Percentiles rank a stretch among this genome's conserved stretches.
phyloP scores from a whole-genome alignment of 2,888 invertebrate genomes.

The Muschampia plurimacula region DNA sequence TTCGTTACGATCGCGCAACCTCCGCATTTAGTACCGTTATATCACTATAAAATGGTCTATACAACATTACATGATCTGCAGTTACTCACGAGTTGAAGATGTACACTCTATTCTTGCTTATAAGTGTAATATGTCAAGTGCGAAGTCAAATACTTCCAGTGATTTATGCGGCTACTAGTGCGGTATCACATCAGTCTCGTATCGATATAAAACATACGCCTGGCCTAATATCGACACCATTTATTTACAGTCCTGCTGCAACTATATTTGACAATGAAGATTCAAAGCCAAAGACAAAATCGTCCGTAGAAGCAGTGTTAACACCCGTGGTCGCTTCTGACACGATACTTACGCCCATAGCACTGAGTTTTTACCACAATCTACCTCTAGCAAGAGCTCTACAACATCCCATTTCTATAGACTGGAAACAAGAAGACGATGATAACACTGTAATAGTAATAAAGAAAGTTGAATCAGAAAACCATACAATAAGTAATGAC shows the following conservation, averaged over 20 bases:
- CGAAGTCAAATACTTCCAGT: slow-evolving; percentile 63
- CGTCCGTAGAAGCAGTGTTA: slow-evolving; percentile 49
- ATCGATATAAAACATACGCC: slow-evolving; percentile 76
- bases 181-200: slow-evolving; percentile 85
- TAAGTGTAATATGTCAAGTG: slow-evolving; percentile 54
- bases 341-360: slow-evolving; percentile 64
- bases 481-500: slow-evolving; percentile 10
- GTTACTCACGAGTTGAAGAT: slow-evolving; percentile 60
- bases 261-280: slow-evolving; percentile 53
- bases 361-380: slow-evolving; percentile 69
- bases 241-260: slow-evolving; percentile 64
- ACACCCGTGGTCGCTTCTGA: slow-evolving; percentile 57
- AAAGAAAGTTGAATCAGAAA: slow-evolving; percentile 20
- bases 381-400: slow-evolving; percentile 71
- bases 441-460: slow-evolving; percentile 35
- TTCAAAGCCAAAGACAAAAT: slow-evolving; percentile 49
- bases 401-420: slow-evolving; percentile 65
- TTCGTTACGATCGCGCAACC: slow-evolving; percentile 58
- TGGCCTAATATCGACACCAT: slow-evolving; percentile 56
- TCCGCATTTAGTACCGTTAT: slow-evolving; percentile 72
- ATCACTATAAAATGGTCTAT: slow-evolving; percentile 66
- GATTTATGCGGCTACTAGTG: slow-evolving; percentile 79
- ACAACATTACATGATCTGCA: slow-evolving; percentile 50
- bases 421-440: slow-evolving; percentile 53
- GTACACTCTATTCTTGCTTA: slow-evolving; percentile 60